A percentile compares a stretch with the other conserved stretches of the same genome.
Conservation (phyloP, 2,888 invertebrate genomes). For the Coronaproctus castanopsis region DNA sequence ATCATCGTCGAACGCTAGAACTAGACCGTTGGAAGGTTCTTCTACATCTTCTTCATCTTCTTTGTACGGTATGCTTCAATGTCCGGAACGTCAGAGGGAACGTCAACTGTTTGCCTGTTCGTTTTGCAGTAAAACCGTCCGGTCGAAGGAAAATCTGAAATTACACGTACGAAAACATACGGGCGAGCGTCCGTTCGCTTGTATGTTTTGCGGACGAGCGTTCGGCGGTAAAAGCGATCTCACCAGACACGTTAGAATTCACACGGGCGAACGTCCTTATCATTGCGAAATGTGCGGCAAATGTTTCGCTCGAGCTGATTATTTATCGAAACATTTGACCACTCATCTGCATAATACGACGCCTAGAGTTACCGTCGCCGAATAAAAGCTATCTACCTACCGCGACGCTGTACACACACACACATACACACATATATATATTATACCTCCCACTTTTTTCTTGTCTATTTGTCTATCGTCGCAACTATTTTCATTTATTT, state of each 20-base stretch:
- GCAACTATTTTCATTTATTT: too few species aligned
- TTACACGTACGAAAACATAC: conserved; percentile 72
- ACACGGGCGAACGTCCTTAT: conserved; percentile 74
- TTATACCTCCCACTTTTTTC: too few species aligned
- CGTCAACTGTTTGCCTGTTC: conserved; percentile 60
- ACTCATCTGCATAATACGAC: conserved; percentile 50
- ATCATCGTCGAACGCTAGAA: not conserved
- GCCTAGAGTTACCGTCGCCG: not conserved
- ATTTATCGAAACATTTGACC: conserved; percentile 73
- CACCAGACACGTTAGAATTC: conserved; percentile 66
- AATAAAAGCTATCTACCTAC: too few species aligned
- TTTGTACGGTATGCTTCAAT: conserved; percentile 7
- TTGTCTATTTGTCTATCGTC: too few species aligned
- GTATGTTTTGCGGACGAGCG: conserved; percentile 68
- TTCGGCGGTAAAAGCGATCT: conserved; percentile 76
- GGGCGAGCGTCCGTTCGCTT: conserved; percentile 74
- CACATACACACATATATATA: too few species aligned
- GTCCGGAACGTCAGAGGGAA: conserved; percentile 40
- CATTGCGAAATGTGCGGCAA: conserved; percentile 83
- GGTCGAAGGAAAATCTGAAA: conserved; percentile 70
- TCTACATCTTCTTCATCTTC: not conserved
- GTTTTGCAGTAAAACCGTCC: conserved; percentile 72
- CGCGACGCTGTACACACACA: too few species aligned
- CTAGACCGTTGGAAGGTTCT: not conserved
- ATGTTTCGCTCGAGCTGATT: conserved; percentile 75